Base-by-base conservation (phyloP, 2,888 invertebrate species). In the Helleia helle region DNA sequence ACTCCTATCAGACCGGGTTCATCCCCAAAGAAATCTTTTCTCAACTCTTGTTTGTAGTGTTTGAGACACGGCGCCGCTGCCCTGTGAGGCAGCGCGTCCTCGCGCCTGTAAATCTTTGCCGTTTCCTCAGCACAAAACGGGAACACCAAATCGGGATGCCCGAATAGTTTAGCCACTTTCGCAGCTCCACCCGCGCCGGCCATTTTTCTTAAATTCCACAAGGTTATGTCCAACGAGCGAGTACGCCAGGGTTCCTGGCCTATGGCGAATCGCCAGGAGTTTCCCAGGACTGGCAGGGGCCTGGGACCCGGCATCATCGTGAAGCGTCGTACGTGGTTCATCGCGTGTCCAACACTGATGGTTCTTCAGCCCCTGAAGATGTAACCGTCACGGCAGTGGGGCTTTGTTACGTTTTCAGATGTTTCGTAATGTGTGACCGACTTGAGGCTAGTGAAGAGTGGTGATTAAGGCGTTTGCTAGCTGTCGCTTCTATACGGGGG, bases 231-330 rank as follows among this genome's bases (percentile, higher is more conserved):
- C 64, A 87, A 73, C 59, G 87, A 89, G 77, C 89, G 64, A 1
- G 83, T 81, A 31, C 59, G 59, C 84, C 84, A 84, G 1, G 79
- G 83, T 43, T 74, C 72, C 47, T 63, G 65, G 7, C 80, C 77
- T 44, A 84, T 88, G 37, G 93, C 90, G 68, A 93, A 93, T 50
- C 93, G 86, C 93, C 93, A 93, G 2, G 92, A 89, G 66, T 93
- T 93, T 41, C 93, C 93, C 37, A 93, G 75, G 34, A 93, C 42
- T 1, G 93, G 93, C 60, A 92, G 67, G 37, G 90, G 89, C 71
- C 81, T 89, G 11, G 93, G 93, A 12, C 93, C 93, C 2, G 93
- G 93, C 62, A 93, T 90, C 44, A 87, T 86, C 37, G 85, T 69
- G 66, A 92, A 93, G 54, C 72, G 68, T 60, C 83, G 79, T 62